These are phyloP conservation scores for Probosciger aterrimus DNA, from an alignment of 2,113 vertebrate genomes.

Conservation along the genomic window DNA sequence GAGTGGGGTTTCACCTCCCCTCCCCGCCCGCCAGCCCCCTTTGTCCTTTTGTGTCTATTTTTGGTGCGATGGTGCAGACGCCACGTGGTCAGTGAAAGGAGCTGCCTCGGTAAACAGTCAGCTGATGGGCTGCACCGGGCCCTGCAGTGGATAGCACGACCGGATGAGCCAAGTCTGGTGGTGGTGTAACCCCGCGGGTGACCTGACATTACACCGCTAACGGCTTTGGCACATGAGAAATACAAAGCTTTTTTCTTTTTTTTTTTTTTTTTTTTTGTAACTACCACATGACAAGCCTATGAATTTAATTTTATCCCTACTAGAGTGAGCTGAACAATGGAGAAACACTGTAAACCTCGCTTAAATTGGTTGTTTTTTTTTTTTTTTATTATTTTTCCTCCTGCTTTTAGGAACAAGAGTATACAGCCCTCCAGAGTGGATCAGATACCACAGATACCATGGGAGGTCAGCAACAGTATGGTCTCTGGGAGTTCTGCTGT, in stretches of 20 bases:
- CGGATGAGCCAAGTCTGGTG: neutral
- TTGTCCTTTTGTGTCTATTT: constrained; percentile 78
- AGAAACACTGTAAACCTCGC: neutral
- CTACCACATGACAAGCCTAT: neutral
- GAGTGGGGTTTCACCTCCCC: constrained; percentile 57
- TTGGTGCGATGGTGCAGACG: constrained; percentile 74
- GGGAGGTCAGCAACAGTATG: constrained; percentile 95
- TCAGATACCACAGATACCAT: constrained; percentile 94
- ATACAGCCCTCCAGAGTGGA: constrained; percentile 98
- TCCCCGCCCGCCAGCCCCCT: constrained; percentile 45
- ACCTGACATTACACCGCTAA: neutral
- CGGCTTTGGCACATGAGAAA: neutral
- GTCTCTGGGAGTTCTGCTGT: constrained; percentile 95
- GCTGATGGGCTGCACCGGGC: constrained; percentile 57
- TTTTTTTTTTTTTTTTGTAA: neutral
- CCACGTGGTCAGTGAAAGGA: constrained; percentile 70
- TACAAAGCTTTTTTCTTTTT: neutral
- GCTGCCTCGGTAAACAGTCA: constrained; percentile 69
- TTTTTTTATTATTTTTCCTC: no score
- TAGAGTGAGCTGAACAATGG: neutral
- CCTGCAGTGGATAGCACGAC: constrained; percentile 1
- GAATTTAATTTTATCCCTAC: neutral
- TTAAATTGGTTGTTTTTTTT: neutral
- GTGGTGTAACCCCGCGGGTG: neutral
- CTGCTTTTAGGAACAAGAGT: constrained; percentile 85